Evolutionary conservation across 2,113 vertebrate genomes (phyloP), one percentile per base, ranked within the genome.

Genomic region (Baryphthengus martii): DNA sequence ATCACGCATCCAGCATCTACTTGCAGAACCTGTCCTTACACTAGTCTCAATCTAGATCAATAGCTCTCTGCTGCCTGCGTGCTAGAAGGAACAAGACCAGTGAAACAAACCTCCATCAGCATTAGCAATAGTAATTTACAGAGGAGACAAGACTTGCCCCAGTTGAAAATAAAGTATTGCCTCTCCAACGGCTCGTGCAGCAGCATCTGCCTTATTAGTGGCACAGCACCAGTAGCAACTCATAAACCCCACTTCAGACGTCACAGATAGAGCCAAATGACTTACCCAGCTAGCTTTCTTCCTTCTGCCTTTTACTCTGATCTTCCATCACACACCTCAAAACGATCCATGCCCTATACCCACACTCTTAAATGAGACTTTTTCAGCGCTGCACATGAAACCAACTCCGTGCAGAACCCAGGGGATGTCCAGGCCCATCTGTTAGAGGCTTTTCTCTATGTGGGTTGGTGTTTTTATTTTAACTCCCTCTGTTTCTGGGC

Each of bases 401-500:
- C 53, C 58, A 67, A 31, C 73, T 58, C 58, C 6, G 1, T 17
- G 53, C 59, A 82, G 87, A 84, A 37, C 76, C 47, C 83, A 2
- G 24, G 73, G 55, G 28, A 93, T 16, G 13, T 61, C 53, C 66
- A 72, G 86, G 73, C 61, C 80, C 76, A 75, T 90, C 93, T 91
- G 61, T 61, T 61, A 59, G 11, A 70, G 37, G 56, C 65, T 97
- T 85, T 73, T 78, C 61, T 72, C 65, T 79, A n/a, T 9, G 8
- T 56, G 73, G 82, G 76, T 29, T 75, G 58, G 40, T 81, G 76
- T 29, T 96, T 95, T 87, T 84, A 92, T 89, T 84, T 94, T 59
- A 93, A 79, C 86, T 94, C 74, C 18, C 90, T 97, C 70, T 87
- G 68, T 62, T 94, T 93, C 92, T 91, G 91, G 96, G 95, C 95